phyloP scores from a whole-genome alignment of 2,888 invertebrate genomes.

The Agrilus mali region DNA sequence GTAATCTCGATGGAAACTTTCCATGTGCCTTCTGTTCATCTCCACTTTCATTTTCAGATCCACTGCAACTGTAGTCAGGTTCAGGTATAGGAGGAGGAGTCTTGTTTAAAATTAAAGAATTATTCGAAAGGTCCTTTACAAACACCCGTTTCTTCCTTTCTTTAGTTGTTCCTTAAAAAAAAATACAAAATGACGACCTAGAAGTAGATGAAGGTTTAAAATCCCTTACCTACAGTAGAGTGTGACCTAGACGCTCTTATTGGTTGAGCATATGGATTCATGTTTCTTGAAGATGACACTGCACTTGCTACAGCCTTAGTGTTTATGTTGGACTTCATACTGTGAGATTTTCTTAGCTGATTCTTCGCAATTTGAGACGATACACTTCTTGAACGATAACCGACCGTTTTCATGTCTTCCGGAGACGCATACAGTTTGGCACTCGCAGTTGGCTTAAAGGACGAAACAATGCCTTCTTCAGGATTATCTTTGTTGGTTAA shows the following conservation, averaged over 20 bases:
- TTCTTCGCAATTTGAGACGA: constrained; percentile 42
- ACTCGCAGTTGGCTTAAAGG: constrained; percentile 77
- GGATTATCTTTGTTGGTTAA: constrained; percentile 22
- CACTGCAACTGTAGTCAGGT: constrained; percentile 82
- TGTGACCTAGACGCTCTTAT: constrained; percentile 34
- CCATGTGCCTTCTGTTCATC: constrained; percentile 41
- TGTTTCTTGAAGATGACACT: constrained; percentile 25
- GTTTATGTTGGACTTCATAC: constrained; percentile 40
- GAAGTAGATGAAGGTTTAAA: neutral
- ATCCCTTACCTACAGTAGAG: constrained; percentile 23
- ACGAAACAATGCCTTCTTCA: constrained; percentile 52
- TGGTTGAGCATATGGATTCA: constrained; percentile 47
- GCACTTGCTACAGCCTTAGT: constrained; percentile 36
- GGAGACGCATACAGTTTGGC: constrained; percentile 85
- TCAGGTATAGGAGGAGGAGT: constrained; percentile 74
- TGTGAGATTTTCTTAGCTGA: constrained; percentile 49
- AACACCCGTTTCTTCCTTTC: constrained; percentile 31
- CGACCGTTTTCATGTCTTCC: constrained; percentile 65
- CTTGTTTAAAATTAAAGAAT: constrained; percentile 18
- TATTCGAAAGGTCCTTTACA: constrained; percentile 31
- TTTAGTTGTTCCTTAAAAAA: constrained; percentile 17
- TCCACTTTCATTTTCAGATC: constrained; percentile 55
- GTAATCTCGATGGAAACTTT: constrained; percentile 34
- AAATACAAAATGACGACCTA: neutral
- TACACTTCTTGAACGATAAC: constrained; percentile 43